Base-by-base conservation (phyloP, 2,888 invertebrate genomes). In the Brachyptera risi region DNA sequence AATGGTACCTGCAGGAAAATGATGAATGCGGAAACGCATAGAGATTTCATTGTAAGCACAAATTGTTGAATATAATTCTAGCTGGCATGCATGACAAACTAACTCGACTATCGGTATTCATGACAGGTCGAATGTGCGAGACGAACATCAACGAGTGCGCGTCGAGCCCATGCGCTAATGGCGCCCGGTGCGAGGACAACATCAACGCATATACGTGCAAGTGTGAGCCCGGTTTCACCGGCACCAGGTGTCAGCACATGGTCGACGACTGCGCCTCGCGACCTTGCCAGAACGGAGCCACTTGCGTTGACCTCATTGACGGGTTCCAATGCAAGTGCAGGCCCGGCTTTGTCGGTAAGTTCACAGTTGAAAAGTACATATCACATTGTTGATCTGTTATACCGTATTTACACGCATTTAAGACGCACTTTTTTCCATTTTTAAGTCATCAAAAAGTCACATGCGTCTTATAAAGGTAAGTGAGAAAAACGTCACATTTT, bases 221-320 rank as follows among this genome's bases (percentile, higher is more conserved):
- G 58, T 97, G 96, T 72, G 93, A 95, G 72, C 85, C 92, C n/a
- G 96, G 96, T 1, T 96, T 87, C 71, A 94, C 95, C 1, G 96
- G 96, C 44, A 92, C 92, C 73, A 84, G 86, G 68, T 96, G 96
- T 73, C 96, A 96, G 72, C 95, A 96, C 71, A 85, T 90, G 0
- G 88, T 96, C 62, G 96, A 97, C 71, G 93, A 95, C 69, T 97
- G 97, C 71, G 85, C 88, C 21, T 88, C 90, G 0, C 80, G 86
- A 65, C 95, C 96, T 0, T 97, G 97, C 73, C 90, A 93, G 71
- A 95, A 96, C 71, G 92, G 94, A 23, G 96, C 91, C 1, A 86
- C 87, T 0, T 96, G 96, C 71, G 73, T 87, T 1, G 93, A 96
- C 71, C 87, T 90, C 71, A 79, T 92, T 19, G 94, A 95, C 71